These are phyloP conservation scores for Lonchura striata DNA, from an alignment of 2,113 vertebrate species.

Conservation along the genomic window DNA sequence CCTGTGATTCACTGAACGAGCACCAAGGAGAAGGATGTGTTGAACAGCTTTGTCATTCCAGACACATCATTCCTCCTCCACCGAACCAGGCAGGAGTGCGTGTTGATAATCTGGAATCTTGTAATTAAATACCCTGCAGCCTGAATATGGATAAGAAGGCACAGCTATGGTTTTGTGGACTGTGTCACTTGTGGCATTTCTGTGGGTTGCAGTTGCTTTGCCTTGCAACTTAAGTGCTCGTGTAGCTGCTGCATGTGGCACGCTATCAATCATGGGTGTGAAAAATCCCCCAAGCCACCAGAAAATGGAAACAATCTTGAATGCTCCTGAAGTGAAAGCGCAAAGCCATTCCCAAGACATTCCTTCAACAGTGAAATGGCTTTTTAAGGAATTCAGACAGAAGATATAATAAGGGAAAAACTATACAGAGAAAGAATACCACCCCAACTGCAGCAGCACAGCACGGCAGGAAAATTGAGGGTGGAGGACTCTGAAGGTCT, in stretches of 20 bases:
- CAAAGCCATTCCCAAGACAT: conserved; percentile 42
- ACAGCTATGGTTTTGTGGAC: not conserved
- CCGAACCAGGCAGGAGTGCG: not conserved
- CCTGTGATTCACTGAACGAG: not conserved
- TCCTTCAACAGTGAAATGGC: not conserved
- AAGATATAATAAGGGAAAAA: not conserved
- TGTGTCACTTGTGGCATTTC: conserved; percentile 3
- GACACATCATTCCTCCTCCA: not conserved
- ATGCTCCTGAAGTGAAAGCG: conserved; percentile 23
- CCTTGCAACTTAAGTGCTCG: not conserved
- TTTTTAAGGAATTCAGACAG: conserved; percentile 13
- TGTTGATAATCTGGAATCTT: conserved; percentile 22
- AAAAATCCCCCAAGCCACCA: conserved; percentile 33
- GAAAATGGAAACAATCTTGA: conserved; percentile 39
- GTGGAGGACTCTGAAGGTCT: not conserved
- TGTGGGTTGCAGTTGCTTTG: not conserved
- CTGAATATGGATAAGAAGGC: not conserved
- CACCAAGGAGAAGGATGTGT: not conserved
- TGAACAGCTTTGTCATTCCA: not conserved
- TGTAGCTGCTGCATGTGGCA: not conserved
- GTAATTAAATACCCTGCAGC: conserved; percentile 44
- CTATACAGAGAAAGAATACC: not conserved
- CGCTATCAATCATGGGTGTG: not conserved
- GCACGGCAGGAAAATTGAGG: not conserved
- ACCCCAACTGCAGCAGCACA: not conserved